These are phyloP conservation scores for Corbicula japonica DNA, from an alignment of 2,888 invertebrate species.

Conservation along the genomic window DNA sequence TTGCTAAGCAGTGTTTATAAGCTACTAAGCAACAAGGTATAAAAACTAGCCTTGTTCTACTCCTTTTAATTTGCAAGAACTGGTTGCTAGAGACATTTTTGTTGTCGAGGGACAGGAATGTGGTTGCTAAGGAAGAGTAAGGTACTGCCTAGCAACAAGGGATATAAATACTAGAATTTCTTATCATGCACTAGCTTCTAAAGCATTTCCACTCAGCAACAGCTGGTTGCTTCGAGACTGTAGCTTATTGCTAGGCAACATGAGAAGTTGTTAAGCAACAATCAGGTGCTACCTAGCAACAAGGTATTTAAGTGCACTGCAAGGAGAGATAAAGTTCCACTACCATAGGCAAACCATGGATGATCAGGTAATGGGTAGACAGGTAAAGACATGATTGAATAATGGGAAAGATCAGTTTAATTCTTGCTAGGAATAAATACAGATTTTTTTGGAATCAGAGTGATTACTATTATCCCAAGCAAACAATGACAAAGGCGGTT, in stretches of 20 bases:
- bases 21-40: slow-evolving; percentile 4
- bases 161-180: too few species aligned
- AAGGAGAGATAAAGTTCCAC: slow-evolving; percentile 49
- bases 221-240: too few species aligned
- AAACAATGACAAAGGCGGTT: background rate
- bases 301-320: slow-evolving; percentile 45
- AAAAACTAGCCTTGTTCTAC: too few species aligned
- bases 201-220: too few species aligned
- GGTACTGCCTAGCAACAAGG: slow-evolving; percentile 13
- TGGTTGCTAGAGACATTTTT: too few species aligned
- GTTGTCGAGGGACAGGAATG: too few species aligned
- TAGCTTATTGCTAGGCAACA: too few species aligned
- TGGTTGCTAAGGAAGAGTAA: too few species aligned
- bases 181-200: too few species aligned
- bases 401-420: background rate
- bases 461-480: background rate
- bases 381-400: background rate
- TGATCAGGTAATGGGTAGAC: background rate
- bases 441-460: background rate
- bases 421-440: background rate
- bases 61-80: too few species aligned
- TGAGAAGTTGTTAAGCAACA: too few species aligned
- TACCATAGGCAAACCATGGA: slow-evolving; percentile 27
- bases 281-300: slow-evolving; percentile 15
- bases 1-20: background rate